Percentiles rank a stretch among this genome's conserved stretches.
Conservation (phyloP, 1,140 invertebrate species). For the Bombyx mandarina region DNA sequence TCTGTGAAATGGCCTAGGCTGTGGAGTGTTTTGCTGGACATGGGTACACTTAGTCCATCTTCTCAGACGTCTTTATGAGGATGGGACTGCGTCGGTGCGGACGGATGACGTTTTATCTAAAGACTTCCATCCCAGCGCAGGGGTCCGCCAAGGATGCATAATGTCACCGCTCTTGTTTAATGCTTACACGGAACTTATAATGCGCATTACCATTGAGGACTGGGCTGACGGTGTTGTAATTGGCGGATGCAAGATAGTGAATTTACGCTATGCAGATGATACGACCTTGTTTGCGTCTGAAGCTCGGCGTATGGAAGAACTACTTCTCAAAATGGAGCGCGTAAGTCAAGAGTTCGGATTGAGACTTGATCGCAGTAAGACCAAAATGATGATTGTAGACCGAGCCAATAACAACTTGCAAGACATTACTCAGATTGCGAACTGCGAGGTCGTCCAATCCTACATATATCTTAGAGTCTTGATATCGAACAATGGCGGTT, state of each 20-base stretch:
- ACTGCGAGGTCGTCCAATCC: conserved; percentile 9
- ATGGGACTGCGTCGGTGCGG: too few relatives aligned
- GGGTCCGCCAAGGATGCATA: conserved; percentile 16
- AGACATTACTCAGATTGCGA: conserved; percentile 12
- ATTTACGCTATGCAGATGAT: conserved; percentile 10
- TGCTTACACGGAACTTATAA: conserved; percentile 14
- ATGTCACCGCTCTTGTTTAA: conserved; percentile 18
- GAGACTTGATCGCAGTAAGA: conserved; percentile 14
- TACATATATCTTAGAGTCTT: conserved; percentile 12
- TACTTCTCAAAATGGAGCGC: conserved; percentile 11
- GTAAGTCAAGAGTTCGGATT: conserved; percentile 12
- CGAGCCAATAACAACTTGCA: conserved; percentile 12
- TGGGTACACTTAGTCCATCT: too few relatives aligned
- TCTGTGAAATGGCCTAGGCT: conserved; percentile 10
- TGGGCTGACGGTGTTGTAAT: conserved; percentile 13
- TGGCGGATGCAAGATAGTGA: conserved; percentile 6
- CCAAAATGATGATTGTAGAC: conserved; percentile 19
- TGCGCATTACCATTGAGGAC: conserved; percentile 12
- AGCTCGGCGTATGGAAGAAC: conserved; percentile 5
- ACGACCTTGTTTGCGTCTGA: conserved; percentile 7
- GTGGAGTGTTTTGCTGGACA: too few relatives aligned
- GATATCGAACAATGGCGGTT: conserved; percentile 10
- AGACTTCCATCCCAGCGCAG: conserved; percentile 13
- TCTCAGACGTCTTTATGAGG: too few relatives aligned
- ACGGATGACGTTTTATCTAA: too few relatives aligned